Evolutionary conservation across 2,888 invertebrate genomes (phyloP), one percentile per base, ranked within the genome.

Genomic region (Masnerella sp.): DNA sequence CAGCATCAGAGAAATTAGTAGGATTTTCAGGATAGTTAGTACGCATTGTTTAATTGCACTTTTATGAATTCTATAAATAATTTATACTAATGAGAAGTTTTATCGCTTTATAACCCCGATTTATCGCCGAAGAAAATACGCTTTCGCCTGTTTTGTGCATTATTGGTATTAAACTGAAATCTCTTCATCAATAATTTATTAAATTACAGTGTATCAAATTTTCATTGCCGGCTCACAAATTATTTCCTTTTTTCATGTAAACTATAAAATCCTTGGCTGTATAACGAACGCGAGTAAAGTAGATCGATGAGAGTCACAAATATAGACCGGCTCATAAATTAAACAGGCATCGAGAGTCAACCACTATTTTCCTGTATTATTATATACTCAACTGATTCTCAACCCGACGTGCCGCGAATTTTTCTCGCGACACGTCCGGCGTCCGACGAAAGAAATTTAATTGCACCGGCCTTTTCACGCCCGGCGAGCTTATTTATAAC

Each of bases 301-400:
- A 67, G 38, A 73, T 73, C 73, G 49, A 73, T 73, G 59, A 56
- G 32, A 34, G 49, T 51, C 20, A 32, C 56, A 42, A 67, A 67
- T 67, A 73, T 73, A 67, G 73, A 56, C 56, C 56, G 28, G 15
- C 43, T 73, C 43, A 67, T 67, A 67, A 67, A 67, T 73, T 61
- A 61, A 67, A 61, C 56, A 56, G 28, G 38, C 62, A 56, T 28
- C 32, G 17, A 38, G 49, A 72, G 22, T 59, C 34, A 54, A 67
- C 61, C 34, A 54, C 47, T 43, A 45, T 62, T 72, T 40, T 58
- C 47, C 51, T 59, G 22, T 52, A 32, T n/a, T n/a, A n/a, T 32
- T 52, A 18, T 45, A 25, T 20, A 40, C 14, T 52, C 51, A 42
- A 11, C 42, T 30, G 49, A 51, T 40, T 40, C 47, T 17, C 17